Evolutionary conservation across 2,888 invertebrate genomes (phyloP), one percentile per base, ranked within the genome.

Genomic region (Philereme vetulata): DNA sequence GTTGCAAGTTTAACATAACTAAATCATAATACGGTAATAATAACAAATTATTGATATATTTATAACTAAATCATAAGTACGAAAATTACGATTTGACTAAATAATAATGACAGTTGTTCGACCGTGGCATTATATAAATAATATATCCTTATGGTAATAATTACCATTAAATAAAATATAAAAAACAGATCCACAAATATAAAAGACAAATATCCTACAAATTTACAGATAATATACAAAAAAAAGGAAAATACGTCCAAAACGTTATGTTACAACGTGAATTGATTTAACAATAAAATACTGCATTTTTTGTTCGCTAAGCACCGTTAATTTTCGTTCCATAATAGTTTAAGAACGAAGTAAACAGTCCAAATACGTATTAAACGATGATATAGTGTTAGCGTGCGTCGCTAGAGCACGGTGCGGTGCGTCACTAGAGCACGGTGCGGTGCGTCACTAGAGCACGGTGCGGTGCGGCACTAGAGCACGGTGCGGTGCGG

Each of bases 221-320:
- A 87, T 90, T 80, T 92, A 92, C 91, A 91, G 81, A 79, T 89
- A 21, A 90, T 90, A 80, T 91, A 91, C 89, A 91, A 85, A 88
- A 82, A 78, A 78, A n/a, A n/a, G n/a, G n/a, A n/a, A 59, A 88
- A 84, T 80, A 81, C 84, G 81, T 89, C 85, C 81, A 90, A 90
- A 62, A 88, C 80, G 76, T 77, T 86, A 84, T 78, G 32, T 72
- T 77, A 83, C 75, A 80, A 84, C 76, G 77, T 79, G 81, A 76
- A 78, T 68, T 70, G 73, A 72, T 78, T 78, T 82, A 80, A 78
- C 72, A 77, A 78, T 83, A 83, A 82, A 88, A 90, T 88, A 89
- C 86, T 88, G 86, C 81, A 87, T 85, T 85, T 81, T 81, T 84
- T 75, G 71, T 67, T 80, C 75, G 71, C 73, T 74, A 72, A 73